Conservation (phyloP, 2,797 vertebrate species). For the Anas georgica region DNA sequence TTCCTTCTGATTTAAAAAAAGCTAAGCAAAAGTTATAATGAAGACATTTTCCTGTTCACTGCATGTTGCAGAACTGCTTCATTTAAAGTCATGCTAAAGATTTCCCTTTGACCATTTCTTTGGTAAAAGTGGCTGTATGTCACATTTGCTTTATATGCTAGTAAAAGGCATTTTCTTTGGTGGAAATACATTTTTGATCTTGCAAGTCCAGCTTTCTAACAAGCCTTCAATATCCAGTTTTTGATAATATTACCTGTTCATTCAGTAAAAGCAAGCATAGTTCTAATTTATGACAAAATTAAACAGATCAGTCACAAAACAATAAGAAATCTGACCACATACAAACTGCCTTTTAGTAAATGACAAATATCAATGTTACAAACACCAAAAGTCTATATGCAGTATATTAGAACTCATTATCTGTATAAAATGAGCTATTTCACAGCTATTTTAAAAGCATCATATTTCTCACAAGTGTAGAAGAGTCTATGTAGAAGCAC, state of each 20-base stretch:
- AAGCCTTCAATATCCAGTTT: background rate
- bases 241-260: background rate
- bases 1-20: background rate
- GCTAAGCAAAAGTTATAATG: background rate
- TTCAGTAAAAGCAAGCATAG: background rate
- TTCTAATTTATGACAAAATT: background rate
- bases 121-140: background rate
- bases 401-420: background rate
- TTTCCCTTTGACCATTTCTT: conserved; percentile 4
- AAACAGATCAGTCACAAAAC: background rate
- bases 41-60: background rate
- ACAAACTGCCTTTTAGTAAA: background rate
- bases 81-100: background rate
- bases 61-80: background rate
- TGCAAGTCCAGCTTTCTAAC: background rate
- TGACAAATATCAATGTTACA: background rate
- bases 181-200: background rate
- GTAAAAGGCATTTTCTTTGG: conserved; percentile 10
- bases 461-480: background rate
- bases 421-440: conserved; percentile 5
- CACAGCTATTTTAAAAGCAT: background rate
- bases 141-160: background rate
- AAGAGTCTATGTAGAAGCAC: background rate
- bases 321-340: background rate
- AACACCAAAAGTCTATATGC: background rate